Conservation (phyloP, 2,797 vertebrate species). For the Muraenolepis orangiensis region DNA sequence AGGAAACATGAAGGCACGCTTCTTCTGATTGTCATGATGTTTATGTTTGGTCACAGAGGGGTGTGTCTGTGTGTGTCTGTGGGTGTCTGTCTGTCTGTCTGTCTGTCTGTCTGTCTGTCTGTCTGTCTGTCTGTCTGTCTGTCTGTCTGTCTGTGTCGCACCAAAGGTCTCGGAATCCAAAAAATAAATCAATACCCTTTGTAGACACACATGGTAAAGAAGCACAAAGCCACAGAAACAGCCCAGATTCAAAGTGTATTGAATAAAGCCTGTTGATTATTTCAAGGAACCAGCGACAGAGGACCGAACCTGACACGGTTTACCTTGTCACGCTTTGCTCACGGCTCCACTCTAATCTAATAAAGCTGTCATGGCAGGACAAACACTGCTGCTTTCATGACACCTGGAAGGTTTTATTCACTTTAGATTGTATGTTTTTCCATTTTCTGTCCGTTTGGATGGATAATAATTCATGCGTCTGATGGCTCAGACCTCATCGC, state of each 20-base stretch:
- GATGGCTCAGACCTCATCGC: conserved; percentile 15
- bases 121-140: conserved; percentile 11
- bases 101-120: not conserved
- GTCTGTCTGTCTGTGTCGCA: not conserved
- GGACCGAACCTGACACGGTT: not conserved
- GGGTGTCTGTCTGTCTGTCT: not conserved
- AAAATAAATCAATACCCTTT: not conserved
- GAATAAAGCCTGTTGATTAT: not conserved
- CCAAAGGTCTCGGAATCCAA: not conserved
- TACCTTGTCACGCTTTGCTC: no score
- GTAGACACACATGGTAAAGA: no score
- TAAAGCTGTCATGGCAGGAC: conserved; percentile 3
- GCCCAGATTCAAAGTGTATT: not conserved
- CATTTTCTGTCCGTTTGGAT: conserved; percentile 13
- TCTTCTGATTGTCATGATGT: not conserved
- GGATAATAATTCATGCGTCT: conserved; percentile 27
- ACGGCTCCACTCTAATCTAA: conserved; percentile 32
- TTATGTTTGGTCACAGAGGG: no score
- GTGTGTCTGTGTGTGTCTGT: not conserved
- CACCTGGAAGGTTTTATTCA: conserved; percentile 1
- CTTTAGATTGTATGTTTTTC: conserved; percentile 23
- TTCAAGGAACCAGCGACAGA: not conserved
- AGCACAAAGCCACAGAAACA: not conserved
- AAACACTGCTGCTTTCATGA: not conserved
- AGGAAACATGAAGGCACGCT: not conserved